phyloP scores from a whole-genome alignment of 2,888 invertebrate species.

The Callyntrura guangdongensis region DNA sequence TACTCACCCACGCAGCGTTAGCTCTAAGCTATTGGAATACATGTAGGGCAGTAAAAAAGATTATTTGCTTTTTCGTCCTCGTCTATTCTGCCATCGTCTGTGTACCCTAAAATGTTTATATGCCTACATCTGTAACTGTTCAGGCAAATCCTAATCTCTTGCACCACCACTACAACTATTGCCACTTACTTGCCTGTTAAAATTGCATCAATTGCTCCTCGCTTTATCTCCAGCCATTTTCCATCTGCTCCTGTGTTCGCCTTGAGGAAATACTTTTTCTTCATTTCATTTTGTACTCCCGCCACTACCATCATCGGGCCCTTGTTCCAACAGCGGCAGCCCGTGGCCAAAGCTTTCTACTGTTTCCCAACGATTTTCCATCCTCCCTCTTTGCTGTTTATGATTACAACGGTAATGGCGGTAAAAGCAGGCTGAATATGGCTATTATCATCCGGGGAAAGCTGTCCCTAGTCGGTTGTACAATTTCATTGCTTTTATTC shows the following conservation, averaged over 20 bases:
- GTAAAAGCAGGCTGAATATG: constrained; percentile 41
- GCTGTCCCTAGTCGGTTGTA: constrained; percentile 56
- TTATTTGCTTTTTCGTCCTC: constrained; percentile 13
- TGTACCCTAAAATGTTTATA: background rate
- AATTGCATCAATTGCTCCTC: constrained; percentile 56
- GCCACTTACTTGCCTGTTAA: constrained; percentile 56
- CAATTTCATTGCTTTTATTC: constrained; percentile 62
- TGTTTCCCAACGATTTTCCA: background rate
- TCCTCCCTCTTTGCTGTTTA: constrained; percentile 48
- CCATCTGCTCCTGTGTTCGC: constrained; percentile 7
- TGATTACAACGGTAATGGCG: constrained; percentile 54
- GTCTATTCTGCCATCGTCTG: constrained; percentile 1
- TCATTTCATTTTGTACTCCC: constrained; percentile 28
- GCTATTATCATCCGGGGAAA: constrained; percentile 59
- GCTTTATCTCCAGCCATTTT: constrained; percentile 48
- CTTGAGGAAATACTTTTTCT: constrained; percentile 37
- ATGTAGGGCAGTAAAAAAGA: background rate
- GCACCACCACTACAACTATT: constrained; percentile 31
- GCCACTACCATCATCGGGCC: background rate
- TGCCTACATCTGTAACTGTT: background rate
- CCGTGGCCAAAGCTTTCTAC: constrained; percentile 15
- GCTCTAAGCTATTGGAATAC: background rate
- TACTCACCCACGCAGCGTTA: background rate
- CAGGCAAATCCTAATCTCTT: constrained; percentile 50
- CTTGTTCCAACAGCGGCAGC: background rate